Evolutionary conservation across 2,113 vertebrate species (phyloP), one percentile per base, ranked within the genome.

Genomic region (Taxidea taxus): DNA sequence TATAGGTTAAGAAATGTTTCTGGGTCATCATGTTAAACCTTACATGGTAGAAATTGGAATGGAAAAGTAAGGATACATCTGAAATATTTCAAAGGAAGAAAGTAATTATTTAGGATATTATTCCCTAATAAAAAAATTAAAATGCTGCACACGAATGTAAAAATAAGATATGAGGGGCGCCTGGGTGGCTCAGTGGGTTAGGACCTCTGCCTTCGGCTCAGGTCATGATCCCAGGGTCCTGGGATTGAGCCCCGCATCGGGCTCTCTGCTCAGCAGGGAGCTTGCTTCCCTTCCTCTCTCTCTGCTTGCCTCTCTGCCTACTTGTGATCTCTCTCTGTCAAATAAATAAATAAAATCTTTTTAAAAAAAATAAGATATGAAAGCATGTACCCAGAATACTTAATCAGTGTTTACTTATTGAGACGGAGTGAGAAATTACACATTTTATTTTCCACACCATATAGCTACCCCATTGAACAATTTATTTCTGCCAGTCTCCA

Each of bases 281-380:
- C n/a, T n/a, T n/a, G n/a, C n/a, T n/a, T n/a, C n/a, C n/a, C n/a
- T n/a, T n/a, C n/a, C n/a, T n/a, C n/a, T n/a, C n/a, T n/a, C n/a
- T n/a, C n/a, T n/a, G n/a, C n/a, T n/a, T n/a, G n/a, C n/a, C n/a
- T n/a, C n/a, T n/a, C n/a, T n/a, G n/a, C n/a, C n/a, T n/a, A n/a
- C n/a, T n/a, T n/a, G n/a, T n/a, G n/a, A n/a, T n/a, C n/a, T n/a
- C n/a, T n/a, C n/a, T n/a, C n/a, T n/a, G n/a, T n/a, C n/a, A n/a
- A n/a, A n/a, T n/a, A n/a, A n/a, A n/a, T n/a, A n/a, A n/a, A n/a
- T n/a, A n/a, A n/a, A n/a, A n/a, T n/a, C n/a, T n/a, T n/a, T n/a
- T n/a, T n/a, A n/a, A n/a, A n/a, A 96, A 90, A 93, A 62, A 25
- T 80, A 87, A 62, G 44, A 68, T 66, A 91, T 54, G 25, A 87